Percentiles rank a stretch among this genome's conserved stretches.
Conservation (phyloP, 2,888 invertebrate genomes). For the Stratiomys singularior region DNA sequence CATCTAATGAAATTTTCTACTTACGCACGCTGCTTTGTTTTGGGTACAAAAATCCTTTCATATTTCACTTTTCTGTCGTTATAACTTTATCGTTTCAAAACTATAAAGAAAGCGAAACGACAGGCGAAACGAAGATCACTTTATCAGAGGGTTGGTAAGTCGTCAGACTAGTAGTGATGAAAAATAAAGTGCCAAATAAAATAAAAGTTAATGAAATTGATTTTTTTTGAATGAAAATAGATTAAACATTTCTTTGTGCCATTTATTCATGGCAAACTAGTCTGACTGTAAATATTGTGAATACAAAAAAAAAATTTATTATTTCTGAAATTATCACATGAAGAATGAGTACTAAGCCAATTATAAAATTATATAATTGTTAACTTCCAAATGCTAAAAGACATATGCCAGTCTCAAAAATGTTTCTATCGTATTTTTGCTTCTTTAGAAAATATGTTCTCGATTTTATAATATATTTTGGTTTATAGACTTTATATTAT, state of each 20-base stretch:
- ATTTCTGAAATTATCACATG: too few species aligned
- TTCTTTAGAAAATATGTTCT: too few species aligned
- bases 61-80: neutral
- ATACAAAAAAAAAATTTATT: conserved; percentile 41
- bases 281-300: conserved; percentile 55
- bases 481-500: too few species aligned
- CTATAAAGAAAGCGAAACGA: conserved; percentile 75
- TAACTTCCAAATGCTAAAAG: neutral
- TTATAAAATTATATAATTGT: too few species aligned
- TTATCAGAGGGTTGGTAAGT: conserved; percentile 83
- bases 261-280: conserved; percentile 53
- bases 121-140: conserved; percentile 77
- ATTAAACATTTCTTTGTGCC: conserved; percentile 4
- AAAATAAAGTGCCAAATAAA: conserved; percentile 22
- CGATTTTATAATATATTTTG: too few species aligned
- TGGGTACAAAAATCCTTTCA: neutral
- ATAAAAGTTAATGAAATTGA: neutral
- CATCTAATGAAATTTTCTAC: neutral
- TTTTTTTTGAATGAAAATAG: neutral
- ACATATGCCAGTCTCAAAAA: neutral
- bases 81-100: conserved; percentile 68
- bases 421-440: neutral
- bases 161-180: conserved; percentile 59
- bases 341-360: too few species aligned
- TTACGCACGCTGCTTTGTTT: conserved; percentile 48